Conservation (phyloP, 2,888 invertebrate genomes). For the Chaitophorus viminalis region DNA sequence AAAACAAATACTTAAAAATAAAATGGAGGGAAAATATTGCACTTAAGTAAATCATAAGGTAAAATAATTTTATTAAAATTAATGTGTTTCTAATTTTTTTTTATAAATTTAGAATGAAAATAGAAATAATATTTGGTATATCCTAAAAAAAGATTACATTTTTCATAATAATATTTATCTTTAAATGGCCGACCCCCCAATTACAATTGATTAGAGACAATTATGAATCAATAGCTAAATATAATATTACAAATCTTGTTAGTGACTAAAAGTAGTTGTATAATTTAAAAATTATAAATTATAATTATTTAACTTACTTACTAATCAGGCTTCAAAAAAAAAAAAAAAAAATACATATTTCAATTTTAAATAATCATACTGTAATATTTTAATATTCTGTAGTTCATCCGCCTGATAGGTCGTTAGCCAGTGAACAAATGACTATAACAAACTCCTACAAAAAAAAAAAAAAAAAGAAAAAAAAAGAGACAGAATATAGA, state of each 20-base stretch:
- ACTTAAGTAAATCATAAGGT: slow-evolving; percentile 48
- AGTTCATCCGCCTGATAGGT: slow-evolving; percentile 58
- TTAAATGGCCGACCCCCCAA: slow-evolving; percentile 26
- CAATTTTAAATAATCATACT: slow-evolving; percentile 31
- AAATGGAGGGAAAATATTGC: slow-evolving; percentile 61
- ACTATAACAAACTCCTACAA: slow-evolving; percentile 61
- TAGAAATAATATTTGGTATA: background rate
- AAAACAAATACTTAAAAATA: slow-evolving; percentile 21
- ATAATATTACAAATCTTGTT: slow-evolving; percentile 27
- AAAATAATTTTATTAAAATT: slow-evolving; percentile 11
- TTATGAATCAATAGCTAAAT: background rate
- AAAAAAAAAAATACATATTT: slow-evolving; percentile 11
- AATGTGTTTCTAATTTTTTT: background rate
- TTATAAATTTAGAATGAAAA: slow-evolving; percentile 1
- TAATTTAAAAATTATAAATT: slow-evolving; percentile 13
- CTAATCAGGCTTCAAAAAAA: slow-evolving; percentile 55
- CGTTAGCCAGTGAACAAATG: slow-evolving; percentile 62
- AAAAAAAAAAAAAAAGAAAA: slow-evolving; percentile 61
- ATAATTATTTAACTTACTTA: slow-evolving; percentile 32
- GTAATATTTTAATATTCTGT: slow-evolving; percentile 53
- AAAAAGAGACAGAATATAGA: slow-evolving; percentile 62
- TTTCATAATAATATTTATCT: background rate
- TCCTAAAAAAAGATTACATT: background rate
- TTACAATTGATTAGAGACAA: background rate
- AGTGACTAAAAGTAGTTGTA: slow-evolving; percentile 21